Evolutionary conservation across 2,888 invertebrate genomes (phyloP), one percentile per base, ranked within the genome.

Genomic region (Tachystola acroxantha): DNA sequence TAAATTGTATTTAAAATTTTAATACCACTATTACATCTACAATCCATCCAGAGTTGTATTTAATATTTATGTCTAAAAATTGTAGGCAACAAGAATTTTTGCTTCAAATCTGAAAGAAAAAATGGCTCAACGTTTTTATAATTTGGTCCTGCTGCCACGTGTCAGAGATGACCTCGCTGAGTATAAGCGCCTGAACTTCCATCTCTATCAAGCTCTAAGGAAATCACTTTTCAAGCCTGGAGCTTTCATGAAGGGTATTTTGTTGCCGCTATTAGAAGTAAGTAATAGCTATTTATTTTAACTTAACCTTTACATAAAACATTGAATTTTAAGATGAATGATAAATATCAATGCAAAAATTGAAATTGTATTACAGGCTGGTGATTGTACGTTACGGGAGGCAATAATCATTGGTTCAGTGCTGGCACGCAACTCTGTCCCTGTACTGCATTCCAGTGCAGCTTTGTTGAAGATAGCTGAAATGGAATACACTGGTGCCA

Each of bases 401-500:
- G 98, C 99, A 0, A 94, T 96, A 14, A 98, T 99, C 39, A 88
- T 99, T 39, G 96, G 97, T 13, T 97, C 98, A 32, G 93, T 99
- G 1, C 70, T 99, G 36, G 92, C 94, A 0, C 94, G 95, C 52
- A 95, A 94, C 72, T 96, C 97, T 0, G 95, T 99, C 32, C 99
- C 99, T 0, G 93, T 97, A 37, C 85, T 98, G 16, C 98, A 99
- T 78, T 97, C 99, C 0, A 95, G 96, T 20, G 98, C 98, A 1
- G 97, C 98, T 16, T 91, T 99, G 64, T 80, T 98, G 16, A 96
- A 97, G 86, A 95, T 99, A 39, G 97, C 98, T 27, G 97, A 98
- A 86, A 98, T 99, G 98, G 96, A 95, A 56, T 98, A 98, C 65
- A 94, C 93, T 13, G 99, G 99, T 1, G 96, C 98, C 0, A 98